Conservation (phyloP, 2,888 invertebrate genomes). For the Apamea monoglypha region DNA sequence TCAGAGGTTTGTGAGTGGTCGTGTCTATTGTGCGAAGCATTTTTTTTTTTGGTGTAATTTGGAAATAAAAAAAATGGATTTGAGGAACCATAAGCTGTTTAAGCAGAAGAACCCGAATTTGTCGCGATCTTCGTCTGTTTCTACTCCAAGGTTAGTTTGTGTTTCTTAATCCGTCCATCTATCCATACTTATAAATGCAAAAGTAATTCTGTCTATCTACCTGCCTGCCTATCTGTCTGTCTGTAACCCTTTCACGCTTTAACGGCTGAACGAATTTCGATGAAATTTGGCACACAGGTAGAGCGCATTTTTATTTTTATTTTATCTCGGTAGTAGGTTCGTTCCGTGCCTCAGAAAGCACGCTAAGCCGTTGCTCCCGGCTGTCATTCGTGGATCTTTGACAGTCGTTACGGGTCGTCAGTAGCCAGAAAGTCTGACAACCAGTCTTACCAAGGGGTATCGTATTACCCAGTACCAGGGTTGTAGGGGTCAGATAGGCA, state of each 20-base stretch:
- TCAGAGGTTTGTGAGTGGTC: constrained; percentile 83
- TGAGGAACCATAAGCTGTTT: constrained; percentile 81
- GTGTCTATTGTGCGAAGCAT: constrained; percentile 76
- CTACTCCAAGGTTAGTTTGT: constrained; percentile 83
- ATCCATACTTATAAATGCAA: neutral
- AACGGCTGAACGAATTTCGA: neutral
- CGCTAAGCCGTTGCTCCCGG: too few species aligned
- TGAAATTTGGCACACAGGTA: neutral
- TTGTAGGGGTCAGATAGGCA: too few species aligned
- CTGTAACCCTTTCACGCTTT: neutral
- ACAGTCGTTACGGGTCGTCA: too few species aligned
- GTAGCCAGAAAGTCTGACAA: too few species aligned
- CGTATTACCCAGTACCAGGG: too few species aligned
- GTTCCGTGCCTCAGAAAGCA: too few species aligned
- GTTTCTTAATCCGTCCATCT: neutral
- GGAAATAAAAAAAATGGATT: constrained; percentile 80
- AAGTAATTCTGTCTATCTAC: neutral
- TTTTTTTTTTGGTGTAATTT: constrained; percentile 59
- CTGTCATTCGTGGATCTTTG: too few species aligned
- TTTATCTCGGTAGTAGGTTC: neutral
- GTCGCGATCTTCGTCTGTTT: constrained; percentile 82
- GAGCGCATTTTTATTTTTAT: neutral
- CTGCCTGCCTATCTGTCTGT: neutral
- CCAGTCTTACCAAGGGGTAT: too few species aligned
- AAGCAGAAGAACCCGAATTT: constrained; percentile 79